Evolutionary conservation across 1,140 invertebrate species (phyloP).

Genomic region (Monomorium pharaonis): DNA sequence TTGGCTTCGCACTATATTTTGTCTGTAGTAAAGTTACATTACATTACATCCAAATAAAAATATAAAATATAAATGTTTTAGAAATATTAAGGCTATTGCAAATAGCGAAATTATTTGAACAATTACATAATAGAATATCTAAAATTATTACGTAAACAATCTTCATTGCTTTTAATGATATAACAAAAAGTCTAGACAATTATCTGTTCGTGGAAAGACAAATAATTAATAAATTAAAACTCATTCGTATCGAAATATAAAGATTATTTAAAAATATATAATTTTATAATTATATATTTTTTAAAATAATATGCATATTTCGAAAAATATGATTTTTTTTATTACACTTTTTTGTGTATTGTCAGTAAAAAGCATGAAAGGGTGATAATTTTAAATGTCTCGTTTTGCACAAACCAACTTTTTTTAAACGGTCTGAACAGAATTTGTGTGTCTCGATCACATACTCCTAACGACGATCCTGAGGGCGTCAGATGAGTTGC

Average conservation of each 20-base stretch:
- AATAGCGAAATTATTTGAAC: not conserved
- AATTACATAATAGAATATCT: not conserved
- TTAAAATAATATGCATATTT: too few relatives aligned
- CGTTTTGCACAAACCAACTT: not conserved
- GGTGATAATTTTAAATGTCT: not conserved
- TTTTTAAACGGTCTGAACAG: constrained; percentile 2
- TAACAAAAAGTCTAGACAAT: not conserved
- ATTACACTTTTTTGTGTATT: not conserved
- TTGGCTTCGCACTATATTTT: not conserved
- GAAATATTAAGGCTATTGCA: not conserved
- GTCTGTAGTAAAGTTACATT: not conserved
- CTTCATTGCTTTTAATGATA: not conserved
- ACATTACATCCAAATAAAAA: not conserved
- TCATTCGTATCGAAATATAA: not conserved
- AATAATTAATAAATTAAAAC: not conserved
- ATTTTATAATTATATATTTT: not conserved
- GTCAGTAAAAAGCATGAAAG: not conserved
- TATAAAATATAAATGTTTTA: not conserved
- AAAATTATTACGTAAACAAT: not conserved
- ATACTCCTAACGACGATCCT: not conserved
- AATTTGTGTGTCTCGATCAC: not conserved
- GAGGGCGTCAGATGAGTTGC: not conserved
- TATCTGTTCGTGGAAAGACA: not conserved
- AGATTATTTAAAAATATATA: not conserved
- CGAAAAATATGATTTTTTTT: too few relatives aligned